Evolutionary conservation across 2,113 vertebrate species (phyloP).

Genomic region (Onychorhynchus coronatus): DNA sequence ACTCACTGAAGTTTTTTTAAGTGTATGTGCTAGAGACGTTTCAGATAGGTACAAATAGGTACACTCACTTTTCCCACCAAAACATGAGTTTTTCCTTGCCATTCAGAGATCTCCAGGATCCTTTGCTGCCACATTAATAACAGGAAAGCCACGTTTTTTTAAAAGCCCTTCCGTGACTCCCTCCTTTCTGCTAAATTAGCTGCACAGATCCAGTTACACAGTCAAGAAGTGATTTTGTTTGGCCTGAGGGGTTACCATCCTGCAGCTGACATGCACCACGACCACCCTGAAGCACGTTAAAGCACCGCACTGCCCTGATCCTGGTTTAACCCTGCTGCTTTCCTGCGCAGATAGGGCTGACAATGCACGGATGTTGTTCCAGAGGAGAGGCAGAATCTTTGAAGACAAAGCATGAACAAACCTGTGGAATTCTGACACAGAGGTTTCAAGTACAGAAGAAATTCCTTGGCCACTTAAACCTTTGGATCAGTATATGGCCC

Average conservation of each 20-base stretch:
- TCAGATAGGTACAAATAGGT: neutral
- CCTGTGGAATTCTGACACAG: neutral
- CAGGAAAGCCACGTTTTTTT: neutral
- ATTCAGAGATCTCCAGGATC: neutral
- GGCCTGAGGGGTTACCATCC: neutral
- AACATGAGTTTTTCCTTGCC: neutral
- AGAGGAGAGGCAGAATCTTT: neutral
- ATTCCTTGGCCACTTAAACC: neutral
- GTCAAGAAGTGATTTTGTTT: neutral
- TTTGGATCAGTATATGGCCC: neutral
- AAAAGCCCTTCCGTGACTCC: neutral
- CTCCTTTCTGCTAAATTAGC: neutral
- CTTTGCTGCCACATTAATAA: neutral
- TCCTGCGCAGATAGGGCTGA: neutral
- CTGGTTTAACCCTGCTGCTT: neutral
- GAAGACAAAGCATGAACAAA: neutral
- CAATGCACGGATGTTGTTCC: neutral
- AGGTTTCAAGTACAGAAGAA: neutral
- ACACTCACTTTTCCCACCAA: neutral
- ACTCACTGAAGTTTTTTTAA: neutral
- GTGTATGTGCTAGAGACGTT: neutral
- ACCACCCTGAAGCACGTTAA: neutral
- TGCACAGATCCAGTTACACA: neutral
- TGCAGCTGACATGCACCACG: neutral
- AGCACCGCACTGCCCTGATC: neutral